Evolutionary conservation across 2,797 vertebrate genomes (phyloP).

Genomic region (Oreochromis mossambicus): DNA sequence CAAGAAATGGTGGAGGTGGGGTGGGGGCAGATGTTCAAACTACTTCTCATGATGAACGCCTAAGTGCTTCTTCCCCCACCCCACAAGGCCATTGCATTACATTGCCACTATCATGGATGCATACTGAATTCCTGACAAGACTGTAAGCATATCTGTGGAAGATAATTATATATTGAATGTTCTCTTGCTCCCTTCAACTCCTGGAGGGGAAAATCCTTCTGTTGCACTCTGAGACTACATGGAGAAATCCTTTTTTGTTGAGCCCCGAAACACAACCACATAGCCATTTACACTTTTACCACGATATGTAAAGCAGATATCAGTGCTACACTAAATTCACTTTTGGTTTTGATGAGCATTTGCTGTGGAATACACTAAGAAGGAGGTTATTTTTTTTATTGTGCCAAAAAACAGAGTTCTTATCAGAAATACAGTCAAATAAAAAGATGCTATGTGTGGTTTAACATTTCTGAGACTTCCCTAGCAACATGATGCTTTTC

Average conservation of each 20-base stretch:
- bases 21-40: not conserved
- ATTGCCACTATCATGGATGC: conserved; percentile 53
- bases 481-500: not conserved
- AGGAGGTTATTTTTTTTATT: conserved; percentile 8
- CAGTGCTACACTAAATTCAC: conserved; percentile 44
- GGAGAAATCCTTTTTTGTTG: conserved; percentile 61
- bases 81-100: conserved; percentile 47
- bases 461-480: not conserved
- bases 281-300: conserved; percentile 58
- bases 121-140: conserved; percentile 70
- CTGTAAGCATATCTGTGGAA: conserved; percentile 56
- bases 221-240: conserved; percentile 55
- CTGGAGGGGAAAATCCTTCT: conserved; percentile 73
- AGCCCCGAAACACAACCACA: conserved; percentile 51
- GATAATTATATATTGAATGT: conserved; percentile 79
- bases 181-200: conserved; percentile 67
- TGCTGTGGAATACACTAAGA: conserved; percentile 8
- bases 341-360: conserved; percentile 3
- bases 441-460: not conserved
- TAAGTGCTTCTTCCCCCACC: conserved; percentile 14
- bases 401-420: not conserved
- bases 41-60: conserved; percentile 55
- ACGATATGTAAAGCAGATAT: conserved; percentile 47
- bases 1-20: not conserved
- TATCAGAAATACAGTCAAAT: conserved; percentile 2